A percentile compares a stretch with the other conserved stretches of the same genome.
phyloP scores from a whole-genome alignment of 1,140 invertebrate species.

The Magallana ariakensis region DNA sequence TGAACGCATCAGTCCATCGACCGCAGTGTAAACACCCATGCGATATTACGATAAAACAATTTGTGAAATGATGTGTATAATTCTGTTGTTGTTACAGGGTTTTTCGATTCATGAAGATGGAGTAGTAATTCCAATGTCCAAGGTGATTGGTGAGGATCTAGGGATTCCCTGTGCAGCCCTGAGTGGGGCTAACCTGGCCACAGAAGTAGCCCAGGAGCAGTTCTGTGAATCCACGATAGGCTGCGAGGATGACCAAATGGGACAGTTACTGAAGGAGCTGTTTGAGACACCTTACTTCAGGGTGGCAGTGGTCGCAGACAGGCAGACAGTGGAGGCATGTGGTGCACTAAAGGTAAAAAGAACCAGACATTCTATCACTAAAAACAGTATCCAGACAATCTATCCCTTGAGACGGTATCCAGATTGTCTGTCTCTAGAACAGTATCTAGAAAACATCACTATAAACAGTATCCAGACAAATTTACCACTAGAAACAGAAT shows the following conservation, averaged over 20 bases:
- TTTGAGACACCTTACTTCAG: slow-evolving; percentile 98
- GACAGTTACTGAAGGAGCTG: slow-evolving; percentile 88
- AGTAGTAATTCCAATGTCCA: slow-evolving; percentile 69
- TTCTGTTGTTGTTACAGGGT: slow-evolving; percentile 64
- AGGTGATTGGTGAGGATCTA: slow-evolving; percentile 66
- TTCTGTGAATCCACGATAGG: slow-evolving; percentile 99
- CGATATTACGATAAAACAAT: too few relatives aligned
- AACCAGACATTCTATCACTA: too few relatives aligned
- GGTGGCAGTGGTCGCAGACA: slow-evolving; percentile 96
- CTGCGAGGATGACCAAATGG: slow-evolving; percentile 61
- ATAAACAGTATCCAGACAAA: too few relatives aligned
- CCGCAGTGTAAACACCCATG: too few relatives aligned
- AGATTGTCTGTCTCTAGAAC: too few relatives aligned
- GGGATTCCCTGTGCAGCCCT: slow-evolving; percentile 87
- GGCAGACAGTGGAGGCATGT: slow-evolving; percentile 98
- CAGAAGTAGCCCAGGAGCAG: slow-evolving; percentile 95
- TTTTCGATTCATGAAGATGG: slow-evolving; percentile 67
- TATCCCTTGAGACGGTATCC: too few relatives aligned
- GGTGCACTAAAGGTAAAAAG: slow-evolving; percentile 94
- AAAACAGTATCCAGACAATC: too few relatives aligned
- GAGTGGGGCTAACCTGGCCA: slow-evolving; percentile 99
- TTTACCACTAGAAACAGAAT: too few relatives aligned
- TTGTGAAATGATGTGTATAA: neutral
- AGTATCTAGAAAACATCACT: too few relatives aligned
- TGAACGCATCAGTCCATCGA: too few relatives aligned